Evolutionary conservation across 2,113 vertebrate species (phyloP), one percentile per base, ranked within the genome.

Genomic region (Orientallactaga bullata): DNA sequence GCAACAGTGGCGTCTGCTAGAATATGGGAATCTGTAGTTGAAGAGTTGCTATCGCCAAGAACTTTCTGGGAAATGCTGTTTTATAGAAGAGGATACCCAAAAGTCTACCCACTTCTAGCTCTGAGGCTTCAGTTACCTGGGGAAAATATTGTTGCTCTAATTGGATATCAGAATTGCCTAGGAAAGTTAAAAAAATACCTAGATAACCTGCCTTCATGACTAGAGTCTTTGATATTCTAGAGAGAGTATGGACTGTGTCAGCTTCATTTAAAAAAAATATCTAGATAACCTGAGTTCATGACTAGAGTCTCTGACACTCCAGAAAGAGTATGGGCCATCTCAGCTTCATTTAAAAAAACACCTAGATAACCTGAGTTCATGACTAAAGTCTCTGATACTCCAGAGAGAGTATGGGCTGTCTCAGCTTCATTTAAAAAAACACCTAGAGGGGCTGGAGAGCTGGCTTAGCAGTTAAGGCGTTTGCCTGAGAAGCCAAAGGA

Each of bases 371-470:
- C 47, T 55, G 63, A 26, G 24, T 58, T 71, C 15, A 35, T 12
- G 65, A 24, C 15, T 37, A 28, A 17, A 86, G 15, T 18, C 39
- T 69, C 79, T 86, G 11, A 55, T 79, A 3, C 28, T 85, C n/a
- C 74, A 61, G 37, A 78, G 66, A 73, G 20, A 21, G 10, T 11
- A 17, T 32, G 17, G 37, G 20, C 11, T 83, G 1, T 91, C 55
- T 94, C 21, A 69, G 35, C 5, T 24, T 39, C 42, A 8, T 58
- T 93, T n/a, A n/a, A n/a, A 23, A 92, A 94, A 73, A 47, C 61
- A 39, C 35, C 30, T n/a, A n/a, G n/a, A n/a, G n/a, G n/a, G n/a
- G n/a, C n/a, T n/a, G n/a, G n/a, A n/a, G n/a, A n/a, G n/a, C n/a
- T n/a, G n/a, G n/a, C n/a, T n/a, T n/a, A n/a, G n/a, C n/a, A n/a